Conservation (phyloP, 2,888 invertebrate species). For the Protula sp. region DNA sequence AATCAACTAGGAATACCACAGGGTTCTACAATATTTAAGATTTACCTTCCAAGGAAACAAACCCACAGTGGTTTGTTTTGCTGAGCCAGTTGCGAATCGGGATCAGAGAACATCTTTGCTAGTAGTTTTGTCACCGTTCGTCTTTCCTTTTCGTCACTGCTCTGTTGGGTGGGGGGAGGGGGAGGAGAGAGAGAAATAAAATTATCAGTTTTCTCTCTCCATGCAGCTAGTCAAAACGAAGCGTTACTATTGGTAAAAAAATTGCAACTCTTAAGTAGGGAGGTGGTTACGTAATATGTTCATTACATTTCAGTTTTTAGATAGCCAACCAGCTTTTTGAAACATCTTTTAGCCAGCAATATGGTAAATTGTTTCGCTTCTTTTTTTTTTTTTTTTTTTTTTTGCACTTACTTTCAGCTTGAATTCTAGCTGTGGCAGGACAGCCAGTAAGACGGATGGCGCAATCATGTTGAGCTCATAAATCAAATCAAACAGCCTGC, state of each 20-base stretch:
- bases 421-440: slow-evolving; percentile 90
- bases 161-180: slow-evolving; percentile 57
- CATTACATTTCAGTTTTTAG: no score
- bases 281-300: no score
- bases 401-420: slow-evolving; percentile 63
- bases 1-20: no score
- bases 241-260: neutral
- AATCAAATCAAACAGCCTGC: slow-evolving; percentile 80
- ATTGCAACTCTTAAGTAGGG: no score
- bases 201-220: neutral
- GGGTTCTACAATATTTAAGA: no score
- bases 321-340: no score
- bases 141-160: slow-evolving; percentile 81
- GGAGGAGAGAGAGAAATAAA: neutral
- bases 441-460: slow-evolving; percentile 76
- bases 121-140: slow-evolving; percentile 71
- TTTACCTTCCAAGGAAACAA: slow-evolving; percentile 75
- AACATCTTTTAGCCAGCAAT: no score
- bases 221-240: neutral
- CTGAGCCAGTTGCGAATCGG: slow-evolving; percentile 79
- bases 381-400: no score
- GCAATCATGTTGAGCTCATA: slow-evolving; percentile 93
- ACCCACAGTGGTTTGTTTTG: slow-evolving; percentile 84
- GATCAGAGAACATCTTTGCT: slow-evolving; percentile 95
- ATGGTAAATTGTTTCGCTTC: no score